phyloP scores from a whole-genome alignment of 2,888 invertebrate species.

The Bombylius major region DNA sequence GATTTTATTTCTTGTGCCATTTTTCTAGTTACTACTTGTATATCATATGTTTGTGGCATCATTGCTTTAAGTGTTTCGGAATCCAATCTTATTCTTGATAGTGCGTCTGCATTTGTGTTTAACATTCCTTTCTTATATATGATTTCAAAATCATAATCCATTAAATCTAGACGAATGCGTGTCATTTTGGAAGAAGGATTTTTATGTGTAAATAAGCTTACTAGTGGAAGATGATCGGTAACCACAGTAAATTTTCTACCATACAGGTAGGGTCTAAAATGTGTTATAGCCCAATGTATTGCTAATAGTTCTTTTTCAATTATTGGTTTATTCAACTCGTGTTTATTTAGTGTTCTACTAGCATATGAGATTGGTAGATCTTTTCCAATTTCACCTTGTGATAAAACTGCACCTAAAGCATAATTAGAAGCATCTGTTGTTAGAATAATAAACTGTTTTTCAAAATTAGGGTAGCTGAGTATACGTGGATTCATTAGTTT shows the following conservation, averaged over 20 bases:
- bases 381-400: too few species aligned
- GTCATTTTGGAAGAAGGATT: not conserved
- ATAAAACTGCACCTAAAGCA: too few species aligned
- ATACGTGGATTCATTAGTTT: too few species aligned
- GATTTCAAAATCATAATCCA: not conserved
- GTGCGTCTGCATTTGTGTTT: not conserved
- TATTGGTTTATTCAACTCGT: conserved; percentile 17
- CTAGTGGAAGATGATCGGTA: not conserved
- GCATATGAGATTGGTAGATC: conserved; percentile 21
- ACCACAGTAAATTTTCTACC: conserved; percentile 11
- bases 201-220: not conserved
- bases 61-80: not conserved
- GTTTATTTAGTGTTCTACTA: conserved; percentile 17
- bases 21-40: too few species aligned
- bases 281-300: conserved; percentile 13
- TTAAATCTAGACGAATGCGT: not conserved
- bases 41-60: not conserved
- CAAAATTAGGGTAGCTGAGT: too few species aligned
- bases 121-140: not conserved
- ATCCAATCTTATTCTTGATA: not conserved
- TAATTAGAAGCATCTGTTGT: too few species aligned
- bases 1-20: not conserved
- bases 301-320: conserved; percentile 19
- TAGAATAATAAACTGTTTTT: too few species aligned
- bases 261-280: conserved; percentile 21